Base-by-base conservation (phyloP, 2,888 invertebrate species). In the Margaritifera margaritifera region DNA sequence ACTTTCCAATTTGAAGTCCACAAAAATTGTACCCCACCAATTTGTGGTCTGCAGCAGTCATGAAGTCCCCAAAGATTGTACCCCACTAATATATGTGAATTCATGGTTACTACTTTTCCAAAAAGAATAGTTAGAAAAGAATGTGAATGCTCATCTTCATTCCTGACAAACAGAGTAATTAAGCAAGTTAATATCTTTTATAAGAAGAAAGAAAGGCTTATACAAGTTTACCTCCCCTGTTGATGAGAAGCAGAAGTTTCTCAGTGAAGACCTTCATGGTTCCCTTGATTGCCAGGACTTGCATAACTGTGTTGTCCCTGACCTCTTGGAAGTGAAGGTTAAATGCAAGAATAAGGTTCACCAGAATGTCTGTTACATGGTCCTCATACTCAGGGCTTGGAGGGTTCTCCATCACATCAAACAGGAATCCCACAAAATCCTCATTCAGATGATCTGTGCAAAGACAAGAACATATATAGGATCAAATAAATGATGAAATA, bases 201-300 rank as follows among this genome's bases (percentile, higher is more conserved):
- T 11, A 42, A 42, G 15, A 11, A 42, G 4, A 1, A 15, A 42
- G 15, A 42, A 15, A 42, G 4, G 11, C 42, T 15, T 42, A 42
- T 42, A 15, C 15, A 42, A 15, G 42, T 77, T 72, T 82, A 90
- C 90, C 96, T 94, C 96, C 97, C 84, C 97, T 92, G 89, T 98
- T 97, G 18, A 97, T 92, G 64, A 97, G 91, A 66, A 96, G 90
- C 62, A 98, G 91, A 63, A 96, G 92, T 90, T 97, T 97, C 89
- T 97, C 97, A 5, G 96, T 96, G 85, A 98, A 95, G 0, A 93
- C 93, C 90, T 97, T 97, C 0, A 96, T 95, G 62, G 93, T 92
- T 57, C 93, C 80, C 62, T 82, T 80, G 53, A 84, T 77, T 20
- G 81, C 82, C 19, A 91, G 79, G 0, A 86, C 86, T 59, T 83